Conservation (phyloP, 1,140 invertebrate genomes). For the Drosophila rhopaloa region DNA sequence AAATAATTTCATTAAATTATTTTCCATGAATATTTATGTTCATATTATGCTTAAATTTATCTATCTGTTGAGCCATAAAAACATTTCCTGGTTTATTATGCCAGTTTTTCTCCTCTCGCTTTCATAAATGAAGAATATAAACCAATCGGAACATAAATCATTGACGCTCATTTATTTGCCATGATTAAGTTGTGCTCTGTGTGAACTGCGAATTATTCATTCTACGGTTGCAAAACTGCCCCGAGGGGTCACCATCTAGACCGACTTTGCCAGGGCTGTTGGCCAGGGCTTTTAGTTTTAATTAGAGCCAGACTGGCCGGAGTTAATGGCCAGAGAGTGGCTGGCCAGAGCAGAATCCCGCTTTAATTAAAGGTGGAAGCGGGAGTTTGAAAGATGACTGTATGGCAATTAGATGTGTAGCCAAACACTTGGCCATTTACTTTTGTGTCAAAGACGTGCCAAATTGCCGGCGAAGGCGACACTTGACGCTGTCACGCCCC, state of each 20-base stretch:
- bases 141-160: constrained; percentile 24
- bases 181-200: constrained; percentile 8
- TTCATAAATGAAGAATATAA: constrained; percentile 23
- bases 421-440: constrained; percentile 66
- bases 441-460: constrained; percentile 64
- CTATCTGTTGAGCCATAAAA: constrained; percentile 7
- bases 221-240: constrained; percentile 19
- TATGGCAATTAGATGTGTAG: constrained; percentile 63
- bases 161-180: constrained; percentile 14
- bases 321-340: constrained; percentile 57
- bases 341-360: constrained; percentile 29
- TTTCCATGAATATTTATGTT: neutral
- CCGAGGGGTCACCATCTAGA: neutral
- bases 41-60: constrained; percentile 1
- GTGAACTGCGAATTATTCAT: constrained; percentile 21
- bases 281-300: constrained; percentile 47
- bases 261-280: neutral
- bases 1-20: neutral
- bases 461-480: constrained; percentile 59
- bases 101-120: neutral
- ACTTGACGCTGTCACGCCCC: constrained; percentile 61
- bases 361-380: constrained; percentile 49
- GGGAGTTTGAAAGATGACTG: constrained; percentile 30
- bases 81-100: constrained; percentile 13
- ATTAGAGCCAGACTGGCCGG: constrained; percentile 42